Conservation (phyloP, 2,797 vertebrate genomes). For the Dendrocincla tyrannina region DNA sequence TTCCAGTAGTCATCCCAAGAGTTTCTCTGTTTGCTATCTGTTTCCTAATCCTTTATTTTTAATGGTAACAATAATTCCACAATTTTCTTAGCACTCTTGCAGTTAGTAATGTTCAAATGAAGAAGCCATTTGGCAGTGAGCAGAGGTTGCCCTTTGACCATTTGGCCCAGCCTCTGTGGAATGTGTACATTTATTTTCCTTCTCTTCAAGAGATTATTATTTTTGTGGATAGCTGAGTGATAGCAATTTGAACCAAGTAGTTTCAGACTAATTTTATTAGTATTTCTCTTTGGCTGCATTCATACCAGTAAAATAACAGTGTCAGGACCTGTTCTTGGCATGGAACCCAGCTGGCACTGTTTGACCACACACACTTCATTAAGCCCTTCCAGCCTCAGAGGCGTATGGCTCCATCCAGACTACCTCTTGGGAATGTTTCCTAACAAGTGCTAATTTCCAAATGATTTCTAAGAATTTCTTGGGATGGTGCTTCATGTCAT, state of each 20-base stretch:
- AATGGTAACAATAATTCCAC: neutral
- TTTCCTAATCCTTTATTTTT: neutral
- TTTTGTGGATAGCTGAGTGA: neutral
- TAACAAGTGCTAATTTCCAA: neutral
- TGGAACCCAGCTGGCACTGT: neutral
- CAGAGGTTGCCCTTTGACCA: neutral
- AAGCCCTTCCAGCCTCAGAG: neutral
- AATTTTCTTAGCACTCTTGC: neutral
- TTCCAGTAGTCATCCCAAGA: neutral
- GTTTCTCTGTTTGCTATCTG: neutral
- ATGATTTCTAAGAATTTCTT: neutral
- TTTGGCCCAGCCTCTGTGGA: neutral
- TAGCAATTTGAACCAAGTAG: neutral
- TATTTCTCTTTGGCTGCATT: neutral
- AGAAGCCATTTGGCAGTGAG: neutral
- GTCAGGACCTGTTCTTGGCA: neutral
- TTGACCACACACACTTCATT: neutral
- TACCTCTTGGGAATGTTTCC: neutral
- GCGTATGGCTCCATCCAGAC: fast-evolving
- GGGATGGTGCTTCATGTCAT: neutral
- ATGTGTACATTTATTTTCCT: neutral
- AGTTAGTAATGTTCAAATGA: neutral
- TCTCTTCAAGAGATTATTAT: neutral
- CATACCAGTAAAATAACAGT: neutral
- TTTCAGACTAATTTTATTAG: neutral